phyloP scores from a whole-genome alignment of 1,140 invertebrate species.

The Propsilocerus akamusi region DNA sequence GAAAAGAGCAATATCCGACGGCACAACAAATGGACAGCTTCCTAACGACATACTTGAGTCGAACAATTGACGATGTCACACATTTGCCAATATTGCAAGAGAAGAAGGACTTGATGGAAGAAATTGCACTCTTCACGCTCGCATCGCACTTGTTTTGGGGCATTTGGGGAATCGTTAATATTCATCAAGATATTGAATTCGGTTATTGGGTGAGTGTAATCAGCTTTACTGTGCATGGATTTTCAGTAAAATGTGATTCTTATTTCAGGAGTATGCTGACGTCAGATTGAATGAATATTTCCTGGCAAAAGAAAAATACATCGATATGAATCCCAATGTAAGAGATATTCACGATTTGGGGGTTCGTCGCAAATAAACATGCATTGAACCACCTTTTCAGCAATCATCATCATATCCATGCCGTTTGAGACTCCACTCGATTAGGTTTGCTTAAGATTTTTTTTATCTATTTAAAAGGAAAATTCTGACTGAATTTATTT shows the following conservation, averaged over 20 bases:
- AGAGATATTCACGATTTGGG: not conserved
- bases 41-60: conserved; percentile 12
- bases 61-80: conserved; percentile 14
- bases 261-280: conserved; percentile 6
- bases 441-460: no score
- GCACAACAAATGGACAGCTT: conserved; percentile 54
- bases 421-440: no score
- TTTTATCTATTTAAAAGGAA: no score
- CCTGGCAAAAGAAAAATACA: conserved; percentile 5
- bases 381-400: no score
- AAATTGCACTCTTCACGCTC: conserved; percentile 65
- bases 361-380: not conserved
- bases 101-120: conserved; percentile 42
- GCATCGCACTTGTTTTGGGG: conserved; percentile 88
- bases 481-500: no score
- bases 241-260: no score
- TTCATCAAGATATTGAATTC: conserved; percentile 73
- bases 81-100: conserved; percentile 25
- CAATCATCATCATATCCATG: no score
- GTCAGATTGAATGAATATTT: conserved; percentile 5
- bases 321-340: not conserved
- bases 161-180: conserved; percentile 80
- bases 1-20: conserved; percentile 45
- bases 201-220: conserved; percentile 70
- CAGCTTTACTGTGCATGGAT: not conserved